A percentile compares a stretch with the other conserved stretches of the same genome.
Evolutionary conservation across 2,888 invertebrate genomes (phyloP).

Genomic region (Esperia sulphurella): DNA sequence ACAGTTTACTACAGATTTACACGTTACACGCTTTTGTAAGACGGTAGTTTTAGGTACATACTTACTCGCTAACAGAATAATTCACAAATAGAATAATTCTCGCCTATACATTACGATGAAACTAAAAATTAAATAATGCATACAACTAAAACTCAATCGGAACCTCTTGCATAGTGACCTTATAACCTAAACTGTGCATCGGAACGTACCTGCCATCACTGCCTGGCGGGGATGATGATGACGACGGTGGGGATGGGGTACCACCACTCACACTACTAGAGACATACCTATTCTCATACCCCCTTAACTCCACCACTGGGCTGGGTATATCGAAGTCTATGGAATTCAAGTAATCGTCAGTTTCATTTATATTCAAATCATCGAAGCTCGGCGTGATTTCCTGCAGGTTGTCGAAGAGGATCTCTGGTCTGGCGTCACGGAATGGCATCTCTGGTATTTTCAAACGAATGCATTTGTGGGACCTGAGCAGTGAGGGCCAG

Average conservation of each 20-base stretch:
- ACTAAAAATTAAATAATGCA: background rate
- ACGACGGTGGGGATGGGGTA: background rate
- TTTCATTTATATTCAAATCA: conserved; percentile 36
- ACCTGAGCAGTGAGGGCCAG: conserved; percentile 48
- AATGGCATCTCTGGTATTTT: conserved; percentile 50
- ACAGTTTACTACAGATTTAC: no score
- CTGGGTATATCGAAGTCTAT: conserved; percentile 63
- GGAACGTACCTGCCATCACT: background rate
- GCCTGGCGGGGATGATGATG: background rate
- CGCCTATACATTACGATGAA: no score
- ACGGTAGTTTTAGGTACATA: no score
- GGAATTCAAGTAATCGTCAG: conserved; percentile 43
- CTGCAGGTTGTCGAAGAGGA: conserved; percentile 46
- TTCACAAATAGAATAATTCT: no score
- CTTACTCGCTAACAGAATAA: no score
- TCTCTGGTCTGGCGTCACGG: conserved; percentile 51
- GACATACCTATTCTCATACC: conserved; percentile 3
- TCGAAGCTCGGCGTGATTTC: conserved; percentile 36
- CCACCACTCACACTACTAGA: background rate
- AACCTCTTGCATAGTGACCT: conserved; percentile 58
- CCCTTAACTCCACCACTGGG: conserved; percentile 26
- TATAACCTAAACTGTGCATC: conserved; percentile 43
- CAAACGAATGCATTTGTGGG: conserved; percentile 52
- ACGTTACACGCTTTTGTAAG: no score
- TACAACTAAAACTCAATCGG: conserved; percentile 56